Evolutionary conservation across 2,888 invertebrate genomes (phyloP).

Genomic region (Subacronicta megacephala): DNA sequence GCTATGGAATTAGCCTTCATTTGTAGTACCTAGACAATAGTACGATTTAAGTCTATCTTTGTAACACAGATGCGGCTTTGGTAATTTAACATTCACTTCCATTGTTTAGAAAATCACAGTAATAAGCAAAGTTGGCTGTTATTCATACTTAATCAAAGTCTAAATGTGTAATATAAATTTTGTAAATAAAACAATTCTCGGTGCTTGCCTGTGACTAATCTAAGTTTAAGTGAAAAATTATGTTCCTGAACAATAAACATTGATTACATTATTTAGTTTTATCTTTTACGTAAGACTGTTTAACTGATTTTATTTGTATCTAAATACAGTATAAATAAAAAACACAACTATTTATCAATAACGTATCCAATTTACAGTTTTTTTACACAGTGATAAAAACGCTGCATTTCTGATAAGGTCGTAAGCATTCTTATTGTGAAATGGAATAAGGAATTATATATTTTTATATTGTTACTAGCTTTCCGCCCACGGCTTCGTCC

Average conservation of each 20-base stretch:
- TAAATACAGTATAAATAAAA: conserved; percentile 6
- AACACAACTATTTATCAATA: too few relatives aligned
- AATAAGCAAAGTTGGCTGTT: conserved; percentile 13
- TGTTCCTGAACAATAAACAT: conserved; percentile 28
- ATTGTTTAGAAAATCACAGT: conserved; percentile 17
- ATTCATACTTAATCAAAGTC: conserved; percentile 27
- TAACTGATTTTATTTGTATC: conserved; percentile 20
- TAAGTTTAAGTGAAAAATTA: conserved; percentile 33
- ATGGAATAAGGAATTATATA: too few relatives aligned
- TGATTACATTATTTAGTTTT: conserved; percentile 19
- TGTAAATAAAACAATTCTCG: conserved; percentile 21
- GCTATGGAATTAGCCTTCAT: too few relatives aligned
- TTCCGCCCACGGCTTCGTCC: too few relatives aligned
- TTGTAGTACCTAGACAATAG: too few relatives aligned
- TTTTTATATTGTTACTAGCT: too few relatives aligned
- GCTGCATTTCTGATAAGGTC: neutral
- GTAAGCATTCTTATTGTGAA: too few relatives aligned
- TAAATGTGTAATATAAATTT: conserved; percentile 23
- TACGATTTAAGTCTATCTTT: conserved; percentile 31
- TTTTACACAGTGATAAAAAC: neutral
- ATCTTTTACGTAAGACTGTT: conserved; percentile 24
- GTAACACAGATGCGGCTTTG: conserved; percentile 20
- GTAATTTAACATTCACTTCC: conserved; percentile 9
- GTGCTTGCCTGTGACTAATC: conserved; percentile 30
- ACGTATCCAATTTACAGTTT: neutral